Base-by-base conservation (phyloP, 1,140 invertebrate genomes). In the Drosophila bocki region DNA sequence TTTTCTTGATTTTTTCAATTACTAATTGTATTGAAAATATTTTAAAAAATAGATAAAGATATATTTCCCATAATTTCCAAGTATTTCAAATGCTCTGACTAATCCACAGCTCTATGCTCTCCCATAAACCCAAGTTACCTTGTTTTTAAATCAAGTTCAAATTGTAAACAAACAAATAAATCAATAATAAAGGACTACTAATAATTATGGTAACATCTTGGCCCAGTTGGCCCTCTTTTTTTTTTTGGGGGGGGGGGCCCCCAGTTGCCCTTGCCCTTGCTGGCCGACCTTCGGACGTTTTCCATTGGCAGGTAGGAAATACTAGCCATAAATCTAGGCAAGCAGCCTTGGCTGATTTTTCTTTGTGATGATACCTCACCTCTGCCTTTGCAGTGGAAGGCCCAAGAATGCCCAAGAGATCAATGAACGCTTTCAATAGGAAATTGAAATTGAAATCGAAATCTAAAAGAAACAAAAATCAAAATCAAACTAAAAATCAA, bases 391-490 rank as follows among this genome's bases (percentile, higher is more conserved):
- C 51, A 54, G 33, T 22, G 33, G 17, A 29, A 29, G 5, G 26
- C 26, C 19, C 60, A 80, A 65, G 56, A 64, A 80, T 58, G 33
- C 41, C 48, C 47, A 15, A 51, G 60, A 88, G 83, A 83, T 87
- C 83, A 88, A 87, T 80, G 83, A 87, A 87, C 84, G 84, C 71
- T 60, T 78, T 88, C 80, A 83, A 83, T 87, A 80, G 83, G 84
- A 87, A 88, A 87, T 78, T 83, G 65, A 83, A 82, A 82, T 71
- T 63, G 75, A 83, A 83, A 82, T 69, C 79, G 75, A 82, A 86
- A 85, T 74, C 68, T 47, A 56, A 71, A 79, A 22, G 3, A 32
- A 65, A 19, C 3, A 60, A 32, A 59, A 51, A 32, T 19, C 37
- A 7, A 39, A 39, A 33, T 26, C 1, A 33, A 51, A 17, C 17